Base-by-base conservation (phyloP, 2,888 invertebrate species). In the Aleiodes testaceus region DNA sequence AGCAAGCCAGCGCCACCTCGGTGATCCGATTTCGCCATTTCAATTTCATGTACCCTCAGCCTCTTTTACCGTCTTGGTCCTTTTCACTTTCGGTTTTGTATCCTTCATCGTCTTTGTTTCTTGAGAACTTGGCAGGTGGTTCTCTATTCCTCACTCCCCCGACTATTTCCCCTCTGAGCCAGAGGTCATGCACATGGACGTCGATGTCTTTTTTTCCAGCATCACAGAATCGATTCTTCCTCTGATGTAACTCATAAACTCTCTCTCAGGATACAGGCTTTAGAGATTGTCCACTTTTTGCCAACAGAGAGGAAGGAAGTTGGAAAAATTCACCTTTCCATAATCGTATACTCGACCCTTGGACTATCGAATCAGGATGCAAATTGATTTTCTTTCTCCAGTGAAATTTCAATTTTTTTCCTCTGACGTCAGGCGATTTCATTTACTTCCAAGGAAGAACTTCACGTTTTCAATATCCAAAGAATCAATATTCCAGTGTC, bases 21-120 rank as follows among this genome's bases (percentile, higher is more conserved):
- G 12, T 61, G 61, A 61, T 61, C 44, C 61, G 44, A 44, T 61
- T 61, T 61, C 44, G 44, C 61, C 61, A 55, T 55, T 55, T 55
- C 55, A 55, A 55, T 55, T 55, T 55, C 55, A 55, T 55, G 55
- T 55, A 55, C 30, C 36, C 55, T 55, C 55, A 55, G 55, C 55
- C n/a, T 55, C 55, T 55, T 55, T 55, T 55, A 55, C 30, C 30
- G 55, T 55, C 55, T 55, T 22, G 52, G 9, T 20, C 26, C 52
- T 52, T 55, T 26, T 16, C 55, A 55, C 55, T 55, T 26, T 55
- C 55, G 18, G 26, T 55, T 55, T 26, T 26, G 55, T 30, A 30
- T 55, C 26, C 55, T 55, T 36, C 36, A 11, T 36, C 36, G 36
- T 36, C 36, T 36, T 55, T 55, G 30, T 26, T 55, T 55, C 55